Evolutionary conservation across 1,140 invertebrate genomes (phyloP).

Genomic region (Trypoxylus dichotomus): DNA sequence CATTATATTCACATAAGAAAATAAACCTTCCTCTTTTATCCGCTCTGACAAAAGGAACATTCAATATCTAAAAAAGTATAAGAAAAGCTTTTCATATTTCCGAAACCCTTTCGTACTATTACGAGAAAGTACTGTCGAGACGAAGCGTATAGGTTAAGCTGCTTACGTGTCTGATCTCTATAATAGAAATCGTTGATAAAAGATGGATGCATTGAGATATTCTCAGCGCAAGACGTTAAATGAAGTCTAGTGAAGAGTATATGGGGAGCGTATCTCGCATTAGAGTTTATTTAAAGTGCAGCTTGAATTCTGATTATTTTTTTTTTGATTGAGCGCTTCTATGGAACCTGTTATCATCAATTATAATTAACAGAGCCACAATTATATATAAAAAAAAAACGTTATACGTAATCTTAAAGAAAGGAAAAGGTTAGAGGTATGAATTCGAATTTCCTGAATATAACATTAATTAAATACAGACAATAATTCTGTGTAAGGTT

Average conservation of each 20-base stretch:
- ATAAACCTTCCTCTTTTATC: neutral
- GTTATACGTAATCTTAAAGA: no score
- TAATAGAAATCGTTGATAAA: conserved; percentile 5
- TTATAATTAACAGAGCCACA: no score
- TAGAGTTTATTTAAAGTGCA: conserved; percentile 6
- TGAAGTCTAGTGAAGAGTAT: neutral
- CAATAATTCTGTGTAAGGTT: no score
- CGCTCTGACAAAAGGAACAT: neutral
- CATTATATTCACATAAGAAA: neutral
- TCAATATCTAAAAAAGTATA: neutral
- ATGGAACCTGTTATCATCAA: no score
- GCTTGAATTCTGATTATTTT: neutral
- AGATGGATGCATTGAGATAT: neutral
- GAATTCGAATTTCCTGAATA: no score
- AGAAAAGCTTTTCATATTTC: conserved; percentile 19
- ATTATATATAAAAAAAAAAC: no score
- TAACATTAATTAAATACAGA: no score
- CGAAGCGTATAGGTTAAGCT: neutral
- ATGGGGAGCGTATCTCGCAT: neutral
- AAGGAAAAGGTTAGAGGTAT: no score
- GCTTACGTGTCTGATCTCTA: conserved; percentile 11
- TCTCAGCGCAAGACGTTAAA: neutral
- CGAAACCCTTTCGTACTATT: conserved; percentile 11
- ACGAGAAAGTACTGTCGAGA: neutral
- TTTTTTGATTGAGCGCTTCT: no score